Evolutionary conservation across 2,797 vertebrate species (phyloP).

Genomic region (Tinamus major): DNA sequence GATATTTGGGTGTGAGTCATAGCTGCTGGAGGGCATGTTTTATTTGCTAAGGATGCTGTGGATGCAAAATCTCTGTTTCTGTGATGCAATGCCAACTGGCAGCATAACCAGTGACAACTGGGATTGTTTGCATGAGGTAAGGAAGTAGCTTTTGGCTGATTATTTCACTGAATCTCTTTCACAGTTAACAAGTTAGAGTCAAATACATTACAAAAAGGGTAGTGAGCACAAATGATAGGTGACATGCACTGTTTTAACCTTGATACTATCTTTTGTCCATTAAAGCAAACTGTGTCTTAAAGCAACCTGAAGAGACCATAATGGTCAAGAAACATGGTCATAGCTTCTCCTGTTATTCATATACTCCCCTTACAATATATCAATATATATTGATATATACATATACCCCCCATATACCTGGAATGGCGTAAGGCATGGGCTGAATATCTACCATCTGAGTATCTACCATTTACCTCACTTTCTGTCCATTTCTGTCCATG

Average conservation of each 20-base stretch:
- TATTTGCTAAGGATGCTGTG: not conserved
- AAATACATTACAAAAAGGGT: not conserved
- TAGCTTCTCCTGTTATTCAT: not conserved
- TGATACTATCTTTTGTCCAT: not conserved
- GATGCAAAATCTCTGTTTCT: not conserved
- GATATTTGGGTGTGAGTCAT: not conserved
- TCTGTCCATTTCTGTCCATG: not conserved
- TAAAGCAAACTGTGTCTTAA: not conserved
- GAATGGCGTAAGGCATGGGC: not conserved
- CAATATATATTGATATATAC: not conserved
- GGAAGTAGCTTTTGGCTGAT: not conserved
- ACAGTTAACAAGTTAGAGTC: not conserved
- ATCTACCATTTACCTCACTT: not conserved
- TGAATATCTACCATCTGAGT: not conserved
- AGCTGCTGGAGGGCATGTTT: not conserved
- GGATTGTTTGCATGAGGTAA: not conserved
- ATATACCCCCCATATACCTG: not conserved
- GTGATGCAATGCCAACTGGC: not conserved
- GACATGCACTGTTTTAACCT: not conserved
- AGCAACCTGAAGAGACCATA: not conserved
- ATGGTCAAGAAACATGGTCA: not conserved
- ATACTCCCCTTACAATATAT: not conserved
- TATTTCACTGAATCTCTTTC: not conserved
- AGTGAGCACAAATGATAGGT: not conserved
- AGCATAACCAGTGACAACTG: not conserved